Evolutionary conservation across 1,140 invertebrate genomes (phyloP), one percentile per base, ranked within the genome.

Genomic region (Cephus cinctus): DNA sequence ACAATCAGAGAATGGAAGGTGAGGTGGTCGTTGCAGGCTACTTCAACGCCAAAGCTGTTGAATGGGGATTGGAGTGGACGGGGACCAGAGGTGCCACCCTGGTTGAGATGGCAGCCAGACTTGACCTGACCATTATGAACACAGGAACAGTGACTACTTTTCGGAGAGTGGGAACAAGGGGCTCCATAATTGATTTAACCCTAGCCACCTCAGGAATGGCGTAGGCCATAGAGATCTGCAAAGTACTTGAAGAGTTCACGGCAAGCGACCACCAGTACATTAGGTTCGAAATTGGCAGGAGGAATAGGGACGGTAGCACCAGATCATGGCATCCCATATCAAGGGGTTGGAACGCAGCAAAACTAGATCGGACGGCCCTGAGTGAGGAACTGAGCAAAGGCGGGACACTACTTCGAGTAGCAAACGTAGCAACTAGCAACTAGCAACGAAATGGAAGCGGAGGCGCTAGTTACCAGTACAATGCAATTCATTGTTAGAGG

Each of bases 241-340:
- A 16, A 22, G 53, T 56, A 12, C 18, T 51, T 11, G 54, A 64
- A 25, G 56, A 62, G 0, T 22, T 56, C 16, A 63, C 64, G 0
- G 49, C 58, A 0, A 69, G 65, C 6, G 63, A 72, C 31, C 63
- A 70, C 32, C 57, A 57, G 12, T 56, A 64, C 36, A 67, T 72
- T 6, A 25, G 21, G n/a, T 53, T 57, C 25, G 15, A 16, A 2
- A 35, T 54, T 9, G n/a, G n/a, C 23, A 5, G 1, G 27, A 30
- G 20, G 12, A 21, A 14, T 4, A n/a, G n/a, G n/a, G n/a, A n/a
- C n/a, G n/a, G n/a, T n/a, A n/a, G 21, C n/a, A 11, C 27, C 9
- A 15, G 6, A 14, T 1, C 20, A 22, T 27, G 18, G 23, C 3
- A 2, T 14, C 2, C 11, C 18, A 12, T n/a, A 18, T 30, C 9